phyloP scores from a whole-genome alignment of 2,113 vertebrate species.

The Castor canadensis region DNA sequence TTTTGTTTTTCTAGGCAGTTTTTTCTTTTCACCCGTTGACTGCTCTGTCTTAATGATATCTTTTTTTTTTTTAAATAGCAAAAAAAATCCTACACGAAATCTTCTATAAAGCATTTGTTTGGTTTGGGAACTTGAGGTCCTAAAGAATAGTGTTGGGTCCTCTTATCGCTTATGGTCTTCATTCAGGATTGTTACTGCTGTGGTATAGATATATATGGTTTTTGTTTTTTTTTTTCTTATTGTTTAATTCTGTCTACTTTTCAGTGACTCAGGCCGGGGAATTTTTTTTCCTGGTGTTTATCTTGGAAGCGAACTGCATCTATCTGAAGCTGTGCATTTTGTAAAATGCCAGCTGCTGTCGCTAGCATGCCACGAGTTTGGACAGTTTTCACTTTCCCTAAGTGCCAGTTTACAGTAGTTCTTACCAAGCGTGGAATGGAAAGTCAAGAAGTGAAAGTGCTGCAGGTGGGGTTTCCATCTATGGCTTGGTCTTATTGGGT shows the following conservation, averaged over 20 bases:
- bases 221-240: neutral
- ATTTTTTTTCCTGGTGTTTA: conserved; percentile 17
- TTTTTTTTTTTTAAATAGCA: neutral
- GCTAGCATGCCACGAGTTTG: neutral
- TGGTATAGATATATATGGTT: neutral
- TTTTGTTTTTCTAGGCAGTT: conserved; percentile 75
- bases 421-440: neutral
- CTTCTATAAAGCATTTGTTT: neutral
- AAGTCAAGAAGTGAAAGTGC: neutral
- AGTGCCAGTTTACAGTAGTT: neutral
- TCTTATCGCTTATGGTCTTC: neutral
- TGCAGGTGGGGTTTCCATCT: rapidly evolving
- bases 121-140: conserved; percentile 52
- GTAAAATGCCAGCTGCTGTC: neutral
- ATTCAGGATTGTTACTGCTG: neutral
- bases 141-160: neutral
- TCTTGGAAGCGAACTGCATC: conserved; percentile 25
- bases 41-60: conserved; percentile 55
- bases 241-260: neutral
- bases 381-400: neutral
- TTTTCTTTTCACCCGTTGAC: conserved; percentile 73
- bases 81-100: conserved; percentile 32
- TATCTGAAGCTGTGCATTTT: neutral
- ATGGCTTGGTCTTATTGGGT: too few species aligned
- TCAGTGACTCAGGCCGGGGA: neutral